Evolutionary conservation across 1,140 invertebrate genomes (phyloP).

Genomic region (Aphidius gifuensis): DNA sequence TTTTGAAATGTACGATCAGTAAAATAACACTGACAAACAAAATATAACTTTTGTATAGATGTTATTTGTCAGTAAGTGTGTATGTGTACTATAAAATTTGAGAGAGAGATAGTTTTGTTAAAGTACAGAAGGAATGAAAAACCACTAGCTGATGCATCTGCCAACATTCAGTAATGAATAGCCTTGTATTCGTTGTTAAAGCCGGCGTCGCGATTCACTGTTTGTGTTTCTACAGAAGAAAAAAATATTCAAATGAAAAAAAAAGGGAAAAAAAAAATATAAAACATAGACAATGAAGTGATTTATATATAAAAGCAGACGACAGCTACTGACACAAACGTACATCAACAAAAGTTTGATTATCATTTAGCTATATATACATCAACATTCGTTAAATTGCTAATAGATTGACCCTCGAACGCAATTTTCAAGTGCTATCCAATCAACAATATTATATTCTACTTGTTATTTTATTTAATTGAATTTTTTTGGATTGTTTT

Average conservation of each 20-base stretch:
- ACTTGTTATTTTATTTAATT: too few relatives aligned
- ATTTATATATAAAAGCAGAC: conserved; percentile 5
- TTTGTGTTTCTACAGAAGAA: background rate
- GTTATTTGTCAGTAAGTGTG: background rate
- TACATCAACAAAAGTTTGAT: background rate
- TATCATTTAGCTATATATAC: too few relatives aligned
- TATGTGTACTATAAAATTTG: background rate
- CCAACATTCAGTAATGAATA: background rate
- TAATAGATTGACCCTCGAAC: conserved; percentile 5
- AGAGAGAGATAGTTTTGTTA: background rate
- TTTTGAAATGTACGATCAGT: too few relatives aligned
- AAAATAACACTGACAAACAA: background rate
- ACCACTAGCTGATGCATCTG: background rate
- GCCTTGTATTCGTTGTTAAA: background rate
- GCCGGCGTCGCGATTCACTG: conserved; percentile 3
- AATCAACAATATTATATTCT: too few relatives aligned
- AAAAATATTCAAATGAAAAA: background rate
- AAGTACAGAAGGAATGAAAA: background rate
- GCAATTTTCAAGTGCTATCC: too few relatives aligned
- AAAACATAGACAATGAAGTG: background rate
- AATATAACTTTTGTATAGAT: background rate
- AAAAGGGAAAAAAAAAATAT: background rate
- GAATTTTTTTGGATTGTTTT: too few relatives aligned
- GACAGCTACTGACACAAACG: conserved; percentile 5
- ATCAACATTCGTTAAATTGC: background rate